These are phyloP conservation scores for Stictonetta naevosa DNA, from an alignment of 2,113 vertebrate genomes.

Conservation along the genomic window DNA sequence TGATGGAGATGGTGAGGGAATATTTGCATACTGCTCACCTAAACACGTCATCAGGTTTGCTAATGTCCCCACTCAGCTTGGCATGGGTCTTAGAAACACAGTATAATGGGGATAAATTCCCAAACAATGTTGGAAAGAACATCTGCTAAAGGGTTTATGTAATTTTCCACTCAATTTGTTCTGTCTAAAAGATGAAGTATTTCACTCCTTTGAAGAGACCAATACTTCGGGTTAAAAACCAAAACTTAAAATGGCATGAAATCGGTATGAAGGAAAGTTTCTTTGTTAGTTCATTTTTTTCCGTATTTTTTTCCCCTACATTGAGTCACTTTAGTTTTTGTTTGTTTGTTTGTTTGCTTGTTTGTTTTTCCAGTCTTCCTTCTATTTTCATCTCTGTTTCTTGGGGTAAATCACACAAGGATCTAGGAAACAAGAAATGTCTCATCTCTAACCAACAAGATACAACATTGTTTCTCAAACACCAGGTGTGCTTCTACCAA, in stretches of 20 bases:
- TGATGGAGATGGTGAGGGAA: background rate
- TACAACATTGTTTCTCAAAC: background rate
- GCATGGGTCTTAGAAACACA: conserved; percentile 69
- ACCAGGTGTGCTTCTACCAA: background rate
- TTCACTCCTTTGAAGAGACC: conserved; percentile 80
- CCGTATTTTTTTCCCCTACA: background rate
- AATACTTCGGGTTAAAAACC: conserved; percentile 63
- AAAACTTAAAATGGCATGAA: conserved; percentile 60
- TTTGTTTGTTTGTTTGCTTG: background rate
- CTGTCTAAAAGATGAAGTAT: conserved; percentile 86
- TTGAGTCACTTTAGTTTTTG: background rate
- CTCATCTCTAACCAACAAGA: background rate
- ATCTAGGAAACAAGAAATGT: background rate
- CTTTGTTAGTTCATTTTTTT: conserved; percentile 6
- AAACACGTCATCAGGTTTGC: conserved; percentile 31
- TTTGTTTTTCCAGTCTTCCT: background rate
- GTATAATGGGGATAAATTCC: conserved; percentile 75
- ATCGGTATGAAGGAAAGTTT: conserved; percentile 34
- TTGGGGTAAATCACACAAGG: background rate
- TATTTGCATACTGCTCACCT: conserved; percentile 50
- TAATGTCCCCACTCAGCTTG: conserved; percentile 55
- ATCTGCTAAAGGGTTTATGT: conserved; percentile 83
- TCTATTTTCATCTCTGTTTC: background rate
- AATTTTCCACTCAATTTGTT: conserved; percentile 87
- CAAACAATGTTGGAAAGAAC: conserved; percentile 81